These are phyloP conservation scores for Hybos culiciformis DNA, from an alignment of 2,888 invertebrate species.

Conservation along the genomic window DNA sequence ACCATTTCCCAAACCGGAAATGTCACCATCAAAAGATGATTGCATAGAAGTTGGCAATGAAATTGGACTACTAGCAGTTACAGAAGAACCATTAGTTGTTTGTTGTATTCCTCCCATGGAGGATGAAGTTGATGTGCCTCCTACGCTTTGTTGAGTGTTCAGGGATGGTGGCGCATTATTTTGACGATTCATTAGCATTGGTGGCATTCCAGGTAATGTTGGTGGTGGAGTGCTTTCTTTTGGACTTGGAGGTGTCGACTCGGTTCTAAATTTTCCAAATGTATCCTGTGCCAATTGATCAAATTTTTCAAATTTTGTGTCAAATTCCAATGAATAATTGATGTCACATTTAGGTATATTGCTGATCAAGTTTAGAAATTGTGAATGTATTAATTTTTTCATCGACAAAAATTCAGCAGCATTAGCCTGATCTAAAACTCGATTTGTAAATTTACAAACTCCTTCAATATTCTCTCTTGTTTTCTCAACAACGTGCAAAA, in stretches of 20 bases:
- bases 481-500: constrained; percentile 69
- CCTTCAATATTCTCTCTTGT: constrained; percentile 73
- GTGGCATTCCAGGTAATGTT: constrained; percentile 41
- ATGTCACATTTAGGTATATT: constrained; percentile 71
- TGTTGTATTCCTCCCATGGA: constrained; percentile 26
- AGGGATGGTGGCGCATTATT: constrained; percentile 8
- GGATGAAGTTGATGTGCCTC: constrained; percentile 14
- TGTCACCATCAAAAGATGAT: constrained; percentile 66
- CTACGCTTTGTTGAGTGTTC: constrained; percentile 20
- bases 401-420: constrained; percentile 72
- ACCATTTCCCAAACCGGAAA: constrained; percentile 40
- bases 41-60: constrained; percentile 55
- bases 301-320: constrained; percentile 65
- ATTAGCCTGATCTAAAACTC: constrained; percentile 71
- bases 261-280: constrained; percentile 61
- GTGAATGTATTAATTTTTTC: constrained; percentile 63
- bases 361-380: constrained; percentile 63
- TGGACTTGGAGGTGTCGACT: constrained; percentile 36
- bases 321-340: constrained; percentile 66
- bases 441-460: constrained; percentile 71
- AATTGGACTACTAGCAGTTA: constrained; percentile 51
- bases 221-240: constrained; percentile 40
- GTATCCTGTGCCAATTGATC: constrained; percentile 55
- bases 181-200: constrained; percentile 21
- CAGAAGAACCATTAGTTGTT: constrained; percentile 22